Conservation (phyloP, 1,140 invertebrate genomes). For the Lucilia cuprina region DNA sequence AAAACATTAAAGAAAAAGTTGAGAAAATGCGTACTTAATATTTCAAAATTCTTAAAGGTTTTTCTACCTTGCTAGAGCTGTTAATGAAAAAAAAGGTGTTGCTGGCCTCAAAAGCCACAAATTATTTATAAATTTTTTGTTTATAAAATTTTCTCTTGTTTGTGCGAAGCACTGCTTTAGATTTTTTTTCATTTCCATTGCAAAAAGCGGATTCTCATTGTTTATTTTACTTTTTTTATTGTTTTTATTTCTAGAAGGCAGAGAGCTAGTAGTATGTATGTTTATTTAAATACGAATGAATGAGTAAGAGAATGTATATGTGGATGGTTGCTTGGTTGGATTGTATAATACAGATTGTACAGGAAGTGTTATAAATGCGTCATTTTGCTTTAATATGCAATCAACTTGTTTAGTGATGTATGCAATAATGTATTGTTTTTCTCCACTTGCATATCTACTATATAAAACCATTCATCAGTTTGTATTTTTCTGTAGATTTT, state of each 20-base stretch:
- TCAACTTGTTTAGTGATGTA: conserved; percentile 11
- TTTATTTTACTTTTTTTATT: not conserved
- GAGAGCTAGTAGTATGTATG: not conserved
- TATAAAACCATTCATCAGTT: not conserved
- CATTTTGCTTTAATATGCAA: conserved; percentile 18
- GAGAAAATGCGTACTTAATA: not conserved
- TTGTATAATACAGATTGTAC: not conserved
- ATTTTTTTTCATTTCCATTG: conserved; percentile 4
- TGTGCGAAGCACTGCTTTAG: not conserved
- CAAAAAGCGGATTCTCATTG: not conserved
- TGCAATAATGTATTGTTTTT: conserved; percentile 11
- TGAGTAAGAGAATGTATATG: not conserved
- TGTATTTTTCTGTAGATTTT: not conserved
- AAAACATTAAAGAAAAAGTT: not conserved
- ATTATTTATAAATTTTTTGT: conserved; percentile 1
- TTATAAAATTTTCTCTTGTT: not conserved
- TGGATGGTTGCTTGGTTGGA: not conserved
- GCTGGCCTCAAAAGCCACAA: not conserved
- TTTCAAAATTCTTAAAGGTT: not conserved
- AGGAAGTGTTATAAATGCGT: conserved; percentile 10
- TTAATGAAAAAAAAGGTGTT: not conserved
- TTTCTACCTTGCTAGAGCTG: not conserved
- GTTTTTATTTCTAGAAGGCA: not conserved
- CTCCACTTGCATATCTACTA: not conserved
- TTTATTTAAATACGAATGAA: not conserved